A percentile compares a stretch with the other conserved stretches of the same genome.
Conservation (phyloP, 1,140 invertebrate genomes). For the Euura lappo region DNA sequence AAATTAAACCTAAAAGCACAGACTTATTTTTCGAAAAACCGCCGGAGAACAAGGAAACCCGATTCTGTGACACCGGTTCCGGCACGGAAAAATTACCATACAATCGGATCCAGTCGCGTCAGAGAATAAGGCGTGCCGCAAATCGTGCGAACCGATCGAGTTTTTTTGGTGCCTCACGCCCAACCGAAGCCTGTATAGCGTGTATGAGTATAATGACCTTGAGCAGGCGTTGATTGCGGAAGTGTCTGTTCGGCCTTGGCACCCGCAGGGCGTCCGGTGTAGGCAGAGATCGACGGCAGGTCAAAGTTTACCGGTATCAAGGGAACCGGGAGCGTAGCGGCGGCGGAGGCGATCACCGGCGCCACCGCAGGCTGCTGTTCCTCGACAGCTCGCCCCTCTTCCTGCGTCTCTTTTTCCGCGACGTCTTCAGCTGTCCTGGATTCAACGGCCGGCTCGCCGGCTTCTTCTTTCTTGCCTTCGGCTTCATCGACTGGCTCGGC, state of each 20-base stretch:
- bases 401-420: neutral
- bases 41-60: too few species aligned
- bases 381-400: constrained; percentile 6
- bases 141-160: neutral
- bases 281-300: constrained; percentile 20
- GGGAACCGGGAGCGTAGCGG: constrained; percentile 2
- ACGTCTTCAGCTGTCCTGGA: neutral
- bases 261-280: neutral
- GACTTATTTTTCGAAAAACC: too few species aligned
- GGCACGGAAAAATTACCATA: neutral
- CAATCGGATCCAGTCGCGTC: neutral
- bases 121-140: too few species aligned
- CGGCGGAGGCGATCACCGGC: constrained; percentile 11
- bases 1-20: neutral
- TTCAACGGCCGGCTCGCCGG: neutral
- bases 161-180: neutral
- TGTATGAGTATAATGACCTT: constrained; percentile 20
- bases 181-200: too few species aligned
- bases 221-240: constrained; percentile 33
- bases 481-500: neutral
- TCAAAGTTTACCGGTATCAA: constrained; percentile 2
- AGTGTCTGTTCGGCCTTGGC: constrained; percentile 33
- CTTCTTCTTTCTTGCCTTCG: neutral
- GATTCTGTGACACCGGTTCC: neutral
- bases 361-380: constrained; percentile 23